These are phyloP conservation scores for Plectrocnemia conspersa DNA, from an alignment of 1,140 invertebrate species.

Conservation along the genomic window DNA sequence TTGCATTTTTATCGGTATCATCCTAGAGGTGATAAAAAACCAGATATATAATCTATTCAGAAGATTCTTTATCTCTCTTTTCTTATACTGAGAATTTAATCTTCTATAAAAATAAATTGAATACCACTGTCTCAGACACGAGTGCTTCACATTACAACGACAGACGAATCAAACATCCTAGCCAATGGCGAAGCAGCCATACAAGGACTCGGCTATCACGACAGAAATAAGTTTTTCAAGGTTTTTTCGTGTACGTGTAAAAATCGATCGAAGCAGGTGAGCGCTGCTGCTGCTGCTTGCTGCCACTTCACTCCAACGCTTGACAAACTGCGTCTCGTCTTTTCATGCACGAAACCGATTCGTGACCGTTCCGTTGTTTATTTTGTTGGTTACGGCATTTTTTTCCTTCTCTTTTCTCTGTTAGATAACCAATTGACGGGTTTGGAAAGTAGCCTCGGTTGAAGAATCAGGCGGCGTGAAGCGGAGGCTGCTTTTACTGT, in stretches of 20 bases:
- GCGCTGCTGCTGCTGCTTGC: neutral
- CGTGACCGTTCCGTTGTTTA: neutral
- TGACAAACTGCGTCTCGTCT: too few relatives aligned
- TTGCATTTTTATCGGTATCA: too few relatives aligned
- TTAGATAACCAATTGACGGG: constrained; percentile 13
- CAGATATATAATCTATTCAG: too few relatives aligned
- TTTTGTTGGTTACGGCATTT: constrained; percentile 2
- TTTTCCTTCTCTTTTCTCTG: constrained; percentile 4
- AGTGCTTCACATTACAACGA: too few relatives aligned
- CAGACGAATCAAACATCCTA: constrained; percentile 1
- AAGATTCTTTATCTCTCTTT: too few relatives aligned
- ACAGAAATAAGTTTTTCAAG: neutral
- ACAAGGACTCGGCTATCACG: neutral
- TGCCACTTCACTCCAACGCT: too few relatives aligned
- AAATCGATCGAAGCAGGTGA: neutral
- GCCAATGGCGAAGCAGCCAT: constrained; percentile 12
- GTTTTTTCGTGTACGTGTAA: neutral
- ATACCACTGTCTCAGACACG: too few relatives aligned
- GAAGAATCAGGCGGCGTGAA: neutral
- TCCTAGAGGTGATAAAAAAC: too few relatives aligned
- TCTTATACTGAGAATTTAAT: too few relatives aligned
- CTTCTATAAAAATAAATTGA: too few relatives aligned
- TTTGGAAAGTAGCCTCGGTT: constrained; percentile 15
- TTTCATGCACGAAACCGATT: neutral
- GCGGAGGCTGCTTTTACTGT: constrained; percentile 3